Percentiles rank a stretch among this genome's conserved stretches.
phyloP scores from a whole-genome alignment of 35 echinoderm and acorn worm species.

The Patiria miniata region DNA sequence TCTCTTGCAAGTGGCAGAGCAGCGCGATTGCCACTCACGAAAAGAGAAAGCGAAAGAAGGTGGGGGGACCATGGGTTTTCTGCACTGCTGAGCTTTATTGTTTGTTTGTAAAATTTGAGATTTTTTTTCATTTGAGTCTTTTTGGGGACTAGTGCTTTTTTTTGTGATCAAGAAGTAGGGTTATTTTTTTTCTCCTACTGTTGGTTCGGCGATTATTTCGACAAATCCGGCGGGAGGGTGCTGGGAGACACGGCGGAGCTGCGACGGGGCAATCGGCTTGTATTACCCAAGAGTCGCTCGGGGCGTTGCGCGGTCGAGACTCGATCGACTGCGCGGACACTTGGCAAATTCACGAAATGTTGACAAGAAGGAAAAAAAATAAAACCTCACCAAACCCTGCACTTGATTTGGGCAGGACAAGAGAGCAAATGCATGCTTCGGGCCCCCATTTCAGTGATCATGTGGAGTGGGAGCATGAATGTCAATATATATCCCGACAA shows the following conservation, averaged over 20 bases:
- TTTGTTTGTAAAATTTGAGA: background rate
- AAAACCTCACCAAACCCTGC: no score
- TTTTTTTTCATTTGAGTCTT: background rate
- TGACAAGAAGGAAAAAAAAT: background rate
- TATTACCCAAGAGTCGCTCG: constrained; percentile 5
- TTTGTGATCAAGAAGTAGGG: background rate
- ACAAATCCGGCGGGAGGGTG: constrained; percentile 12
- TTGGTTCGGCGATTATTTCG: background rate
- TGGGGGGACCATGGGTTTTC: background rate
- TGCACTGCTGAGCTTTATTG: background rate
- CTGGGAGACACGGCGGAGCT: background rate
- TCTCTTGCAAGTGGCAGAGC: background rate
- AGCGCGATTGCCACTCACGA: background rate
- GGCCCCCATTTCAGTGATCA: background rate
- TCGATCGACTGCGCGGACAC: background rate
- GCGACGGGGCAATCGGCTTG: constrained; percentile 8
- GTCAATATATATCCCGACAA: background rate
- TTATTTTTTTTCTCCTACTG: background rate
- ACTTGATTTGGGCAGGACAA: background rate
- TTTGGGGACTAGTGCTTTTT: background rate
- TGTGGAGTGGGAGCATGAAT: background rate
- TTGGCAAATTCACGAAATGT: background rate
- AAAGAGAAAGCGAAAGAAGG: background rate
- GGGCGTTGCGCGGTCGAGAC: background rate
- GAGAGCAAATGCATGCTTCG: background rate